phyloP scores from a whole-genome alignment of 2,888 invertebrate species.

The Aspidiotus rigidus region DNA sequence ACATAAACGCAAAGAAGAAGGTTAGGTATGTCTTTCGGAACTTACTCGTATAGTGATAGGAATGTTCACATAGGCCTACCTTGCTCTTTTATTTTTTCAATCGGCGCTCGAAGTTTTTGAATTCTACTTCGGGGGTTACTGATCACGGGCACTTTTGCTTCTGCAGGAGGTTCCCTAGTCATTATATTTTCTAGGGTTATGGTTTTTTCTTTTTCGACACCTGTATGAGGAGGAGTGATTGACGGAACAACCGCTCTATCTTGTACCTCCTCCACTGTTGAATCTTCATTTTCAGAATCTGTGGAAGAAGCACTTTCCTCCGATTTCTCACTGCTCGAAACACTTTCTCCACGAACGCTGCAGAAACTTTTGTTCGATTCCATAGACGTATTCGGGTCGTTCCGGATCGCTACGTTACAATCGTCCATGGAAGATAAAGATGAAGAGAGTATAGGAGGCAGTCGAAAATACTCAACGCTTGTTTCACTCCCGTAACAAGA shows the following conservation, averaged over 20 bases:
- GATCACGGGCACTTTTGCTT: neutral
- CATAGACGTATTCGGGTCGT: conserved; percentile 23
- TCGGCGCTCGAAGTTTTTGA: neutral
- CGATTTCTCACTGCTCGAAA: conserved; percentile 61
- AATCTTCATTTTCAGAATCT: conserved; percentile 15
- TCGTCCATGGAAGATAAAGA: conserved; percentile 32
- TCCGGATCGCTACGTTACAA: conserved; percentile 16
- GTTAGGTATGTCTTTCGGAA: neutral
- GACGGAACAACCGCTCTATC: neutral
- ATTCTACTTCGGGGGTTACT: neutral
- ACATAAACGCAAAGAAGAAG: conserved; percentile 16
- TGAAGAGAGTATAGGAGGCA: conserved; percentile 64
- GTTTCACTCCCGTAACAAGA: conserved; percentile 27
- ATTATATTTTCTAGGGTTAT: neutral
- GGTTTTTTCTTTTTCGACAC: conserved; percentile 20
- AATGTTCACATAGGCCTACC: neutral
- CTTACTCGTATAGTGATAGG: neutral
- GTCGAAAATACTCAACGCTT: conserved; percentile 52
- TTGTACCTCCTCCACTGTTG: conserved; percentile 9
- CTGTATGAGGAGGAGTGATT: neutral
- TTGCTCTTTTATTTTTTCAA: conserved; percentile 24
- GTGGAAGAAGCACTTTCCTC: conserved; percentile 51
- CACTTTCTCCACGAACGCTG: conserved; percentile 46
- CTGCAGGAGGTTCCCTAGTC: conserved; percentile 6
- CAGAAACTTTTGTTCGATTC: conserved; percentile 31